These are phyloP conservation scores for Chionodraco myersi DNA, from an alignment of 2,113 vertebrate species.

Conservation along the genomic window DNA sequence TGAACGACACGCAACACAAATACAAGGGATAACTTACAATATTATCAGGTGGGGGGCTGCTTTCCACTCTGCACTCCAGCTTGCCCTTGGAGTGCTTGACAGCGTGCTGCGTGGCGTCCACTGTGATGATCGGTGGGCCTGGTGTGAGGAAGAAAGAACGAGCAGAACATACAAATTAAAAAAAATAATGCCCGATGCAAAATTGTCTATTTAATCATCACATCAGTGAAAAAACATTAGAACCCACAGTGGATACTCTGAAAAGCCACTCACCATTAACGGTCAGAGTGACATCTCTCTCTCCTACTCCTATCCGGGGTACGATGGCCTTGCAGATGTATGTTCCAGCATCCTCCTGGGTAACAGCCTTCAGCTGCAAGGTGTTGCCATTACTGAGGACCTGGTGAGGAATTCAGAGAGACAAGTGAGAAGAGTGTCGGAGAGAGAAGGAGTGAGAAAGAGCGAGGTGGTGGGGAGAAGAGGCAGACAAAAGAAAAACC, in stretches of 20 bases:
- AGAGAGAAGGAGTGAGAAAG: slow-evolving; percentile 25
- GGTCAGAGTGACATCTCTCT: slow-evolving; percentile 88
- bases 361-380: slow-evolving; percentile 87
- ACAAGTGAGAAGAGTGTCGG: slow-evolving; percentile 53
- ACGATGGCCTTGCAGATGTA: slow-evolving; percentile 91
- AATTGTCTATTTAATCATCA: not conserved
- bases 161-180: not conserved
- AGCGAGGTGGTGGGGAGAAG: not conserved
- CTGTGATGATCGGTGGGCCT: slow-evolving; percentile 91
- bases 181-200: slow-evolving; percentile 7
- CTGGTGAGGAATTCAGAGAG: slow-evolving; percentile 74
- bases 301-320: slow-evolving; percentile 86
- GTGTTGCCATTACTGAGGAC: slow-evolving; percentile 90
- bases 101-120: slow-evolving; percentile 85
- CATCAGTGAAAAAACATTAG: not conserved
- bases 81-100: slow-evolving; percentile 89
- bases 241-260: not conserved
- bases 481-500: slow-evolving; percentile 45
- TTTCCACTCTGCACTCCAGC: slow-evolving; percentile 89
- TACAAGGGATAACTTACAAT: slow-evolving; percentile 84
- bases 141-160: slow-evolving; percentile 49
- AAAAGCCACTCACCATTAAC: slow-evolving; percentile 86
- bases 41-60: slow-evolving; percentile 89
- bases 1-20: slow-evolving; percentile 32
- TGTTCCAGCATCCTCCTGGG: slow-evolving; percentile 87